Evolutionary conservation across 2,888 invertebrate species (phyloP).

Genomic region (Trichopoda pennipes): DNA sequence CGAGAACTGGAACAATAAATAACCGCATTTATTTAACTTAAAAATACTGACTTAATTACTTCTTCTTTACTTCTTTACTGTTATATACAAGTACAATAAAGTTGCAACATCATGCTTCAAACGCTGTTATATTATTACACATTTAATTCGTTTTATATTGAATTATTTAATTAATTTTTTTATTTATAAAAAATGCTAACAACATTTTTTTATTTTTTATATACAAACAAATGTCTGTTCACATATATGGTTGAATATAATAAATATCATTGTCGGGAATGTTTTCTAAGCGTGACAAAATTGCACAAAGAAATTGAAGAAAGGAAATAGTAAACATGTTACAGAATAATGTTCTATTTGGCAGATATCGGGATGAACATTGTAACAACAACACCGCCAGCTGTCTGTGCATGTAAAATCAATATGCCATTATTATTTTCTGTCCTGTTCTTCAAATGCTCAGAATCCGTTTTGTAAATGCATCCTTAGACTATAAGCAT

Average conservation of each 20-base stretch:
- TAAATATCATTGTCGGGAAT: conserved; percentile 9
- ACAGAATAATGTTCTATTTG: conserved; percentile 30
- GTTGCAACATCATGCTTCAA: too few species aligned
- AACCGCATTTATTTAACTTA: too few species aligned
- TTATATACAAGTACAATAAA: too few species aligned
- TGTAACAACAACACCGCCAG: background rate
- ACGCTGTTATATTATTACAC: too few species aligned
- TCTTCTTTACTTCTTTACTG: too few species aligned
- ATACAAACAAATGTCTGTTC: too few species aligned
- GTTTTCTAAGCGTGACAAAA: background rate
- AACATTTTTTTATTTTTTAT: too few species aligned
- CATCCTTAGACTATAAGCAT: conserved; percentile 11
- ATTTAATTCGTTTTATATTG: too few species aligned
- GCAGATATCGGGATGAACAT: conserved; percentile 13
- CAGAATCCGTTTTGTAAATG: conserved; percentile 32
- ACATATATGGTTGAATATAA: background rate
- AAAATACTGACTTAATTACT: too few species aligned
- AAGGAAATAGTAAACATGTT: conserved; percentile 38
- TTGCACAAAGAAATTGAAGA: conserved; percentile 25
- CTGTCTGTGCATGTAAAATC: conserved; percentile 6
- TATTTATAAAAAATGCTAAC: too few species aligned
- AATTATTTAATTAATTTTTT: too few species aligned
- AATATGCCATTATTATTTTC: conserved; percentile 41
- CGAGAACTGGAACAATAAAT: too few species aligned
- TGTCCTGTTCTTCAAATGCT: conserved; percentile 44